Base-by-base conservation (phyloP, 2,113 vertebrate genomes). In the Neogobius melanostomus region DNA sequence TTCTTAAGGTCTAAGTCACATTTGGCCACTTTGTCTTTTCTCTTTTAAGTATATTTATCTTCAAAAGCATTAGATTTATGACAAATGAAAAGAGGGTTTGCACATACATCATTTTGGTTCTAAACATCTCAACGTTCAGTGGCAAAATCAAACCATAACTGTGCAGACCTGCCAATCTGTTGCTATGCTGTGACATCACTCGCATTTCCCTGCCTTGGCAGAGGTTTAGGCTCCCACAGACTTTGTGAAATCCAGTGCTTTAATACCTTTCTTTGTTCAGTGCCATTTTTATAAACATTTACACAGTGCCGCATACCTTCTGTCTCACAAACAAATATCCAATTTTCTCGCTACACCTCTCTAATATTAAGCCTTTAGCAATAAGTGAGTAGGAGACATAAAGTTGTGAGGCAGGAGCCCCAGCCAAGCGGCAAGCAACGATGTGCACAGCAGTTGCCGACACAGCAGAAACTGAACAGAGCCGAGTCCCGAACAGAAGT, bases 391-490 rank as follows among this genome's bases (percentile, higher is more conserved):
- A 79, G 79, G 70, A 50, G 67, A 61, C 42, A 72, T 68, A 79
- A 86, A 86, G 69, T 88, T 84, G 74, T 75, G 70, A 71, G 66
- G 72, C 68, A 64, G 74, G 67, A 74, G 59, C 70, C 75, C 64
- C 70, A 81, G 79, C 74, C 82, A 80, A 64, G 66, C 17, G 11
- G 72, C 86, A 75, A 87, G 84, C 85, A 72, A 76, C 64, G 65
- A 81, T 68, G 71, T 75, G 66, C 80, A 83, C 80, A 77, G 83
- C 85, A 79, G 81, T 42, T 75, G 89, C 87, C 45, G 84, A 91
- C 85, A 21, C 87, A 91, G 91, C 91, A 92, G 83, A 92, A 89
- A 85, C 68, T 59, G 16, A 80, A 83, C 76, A 65, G 57, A 78
- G 79, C 85, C 50, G 71, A 80, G 76, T 83, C 82, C 78, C 72